Evolutionary conservation across 92 coral and sea anemone species (phyloP), one percentile per base, ranked within the genome.

Genomic region (Porites rus): DNA sequence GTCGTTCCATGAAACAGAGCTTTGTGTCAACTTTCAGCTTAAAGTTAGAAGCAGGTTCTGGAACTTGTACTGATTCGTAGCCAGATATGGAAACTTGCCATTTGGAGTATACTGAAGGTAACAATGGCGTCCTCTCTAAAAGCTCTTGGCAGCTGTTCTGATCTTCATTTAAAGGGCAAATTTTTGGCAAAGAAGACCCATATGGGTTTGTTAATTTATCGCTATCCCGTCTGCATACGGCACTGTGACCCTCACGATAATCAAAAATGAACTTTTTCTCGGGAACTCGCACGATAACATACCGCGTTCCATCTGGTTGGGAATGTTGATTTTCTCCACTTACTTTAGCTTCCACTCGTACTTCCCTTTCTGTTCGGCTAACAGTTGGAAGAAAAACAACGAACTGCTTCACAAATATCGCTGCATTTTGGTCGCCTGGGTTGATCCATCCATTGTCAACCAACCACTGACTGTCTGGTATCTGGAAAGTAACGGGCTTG

Each of bases 401-500:
- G 59, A 82, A 88, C 56, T 81, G 82, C 71, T 88, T 88, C 54
- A 88, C 82, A 13, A 88, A 19, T 50, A 88, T 74, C 5, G 69
- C 76, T 13, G 82, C 24, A 13, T 75, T 60, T 81, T 64, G 66
- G 12, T 88, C 87, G 7, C 20, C 71, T 46, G 60, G 9, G 70
- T 12, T 46, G 25, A 88, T 75, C 91, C 87, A 88, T 12, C 52
- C 7, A 43, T 88, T 81, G n/a, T 74, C 67, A 17, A 81, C 91
- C 82, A 88, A 58, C 91, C 91, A 88, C 14, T 82, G 28, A 24
- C 86, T 51, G 20, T 88, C 66, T 54, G 91, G 91, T 52, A 88
- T 75, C 77, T 88, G 74, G 53, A 88, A 81, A 5, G 77, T 65
- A 0, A 81, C 87, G 6, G 54, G 82, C 65, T 69, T 65, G 61